Base-by-base conservation (phyloP, 2,888 invertebrate species). In the Napeogenes sylphis region DNA sequence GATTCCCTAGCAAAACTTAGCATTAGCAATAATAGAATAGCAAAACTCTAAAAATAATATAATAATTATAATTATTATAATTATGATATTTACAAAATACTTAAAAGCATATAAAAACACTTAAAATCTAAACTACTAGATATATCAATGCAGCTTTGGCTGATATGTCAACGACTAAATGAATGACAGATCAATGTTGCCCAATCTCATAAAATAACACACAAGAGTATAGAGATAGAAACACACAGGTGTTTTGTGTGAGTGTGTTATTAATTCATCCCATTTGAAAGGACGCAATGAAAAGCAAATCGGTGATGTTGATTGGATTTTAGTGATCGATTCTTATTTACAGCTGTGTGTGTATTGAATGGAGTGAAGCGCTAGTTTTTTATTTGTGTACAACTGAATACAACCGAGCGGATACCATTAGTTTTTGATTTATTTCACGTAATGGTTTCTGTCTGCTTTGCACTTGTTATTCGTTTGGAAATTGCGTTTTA, bases 121-220 rank as follows among this genome's bases (percentile, higher is more conserved):
- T 10, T 42, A 3, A 2, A 1, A 10, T 42, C 12, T 8, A 42
- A 42, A 12, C 42, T 42, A 42, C 42, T 10, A 42, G 10, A 42
- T 42, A 42, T 42, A 42, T 38, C 4, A 38, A 38, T 10, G 42
- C 42, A 42, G 42, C n/a, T 51, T 21, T 30, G 51, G 42, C 12
- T 30, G 10, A 30, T 47, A 4, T 10, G 30, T 30, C 30, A 30
- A 21, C 30, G n/a, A 51, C 30, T 21, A 51, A 51, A 51, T 51
- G 21, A 71, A 72, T 74, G 81, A 76, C 74, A 73, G 71, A 74
- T 78, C 79, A 72, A 73, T 71, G 73, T 70, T 68, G 76, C 73
- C 75, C 83, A 85, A 87, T 87, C 84, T 85, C 81, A 79, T 81
- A 85, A 77, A 87, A 86, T 80, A 87, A 85, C 84, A 85, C 74